A percentile compares a stretch with the other conserved stretches of the same genome.
These are phyloP conservation scores for Adelges cooleyi DNA, from an alignment of 1,140 invertebrate species.

Conservation along the genomic window DNA sequence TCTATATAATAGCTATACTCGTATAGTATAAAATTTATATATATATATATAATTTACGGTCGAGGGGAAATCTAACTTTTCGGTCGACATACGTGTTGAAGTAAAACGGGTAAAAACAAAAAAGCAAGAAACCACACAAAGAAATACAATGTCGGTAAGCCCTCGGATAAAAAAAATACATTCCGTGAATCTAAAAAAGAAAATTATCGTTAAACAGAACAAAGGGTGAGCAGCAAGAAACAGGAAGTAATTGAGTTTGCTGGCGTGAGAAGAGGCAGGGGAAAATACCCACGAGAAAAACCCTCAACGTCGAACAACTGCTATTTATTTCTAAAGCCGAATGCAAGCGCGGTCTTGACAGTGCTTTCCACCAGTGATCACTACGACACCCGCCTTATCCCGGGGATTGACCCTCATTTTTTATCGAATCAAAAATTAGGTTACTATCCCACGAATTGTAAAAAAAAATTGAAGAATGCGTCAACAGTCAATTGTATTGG, in stretches of 20 bases:
- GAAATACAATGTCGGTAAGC: not conserved
- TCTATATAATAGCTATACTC: no score
- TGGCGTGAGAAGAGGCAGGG: not conserved
- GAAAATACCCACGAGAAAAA: slow-evolving; percentile 8
- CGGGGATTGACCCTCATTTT: not conserved
- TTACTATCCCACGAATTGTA: no score
- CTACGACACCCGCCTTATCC: not conserved
- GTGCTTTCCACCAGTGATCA: not conserved
- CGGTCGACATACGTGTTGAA: not conserved
- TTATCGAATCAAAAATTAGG: slow-evolving; percentile 18
- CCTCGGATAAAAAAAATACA: no score
- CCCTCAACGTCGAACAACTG: not conserved
- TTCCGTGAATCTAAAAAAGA: slow-evolving; percentile 10
- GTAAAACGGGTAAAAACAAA: not conserved
- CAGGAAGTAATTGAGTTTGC: slow-evolving; percentile 28
- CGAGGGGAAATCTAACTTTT: no score
- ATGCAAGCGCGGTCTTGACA: slow-evolving; percentile 9
- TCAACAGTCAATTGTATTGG: no score
- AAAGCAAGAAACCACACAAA: not conserved
- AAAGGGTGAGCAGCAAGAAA: not conserved
- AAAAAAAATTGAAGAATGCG: no score
- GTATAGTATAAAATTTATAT: no score
- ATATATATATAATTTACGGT: no score
- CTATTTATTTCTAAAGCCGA: not conserved
- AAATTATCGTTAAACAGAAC: slow-evolving; percentile 1